Evolutionary conservation across 2,113 vertebrate species (phyloP).

Genomic region (Eleginops maclovinus): DNA sequence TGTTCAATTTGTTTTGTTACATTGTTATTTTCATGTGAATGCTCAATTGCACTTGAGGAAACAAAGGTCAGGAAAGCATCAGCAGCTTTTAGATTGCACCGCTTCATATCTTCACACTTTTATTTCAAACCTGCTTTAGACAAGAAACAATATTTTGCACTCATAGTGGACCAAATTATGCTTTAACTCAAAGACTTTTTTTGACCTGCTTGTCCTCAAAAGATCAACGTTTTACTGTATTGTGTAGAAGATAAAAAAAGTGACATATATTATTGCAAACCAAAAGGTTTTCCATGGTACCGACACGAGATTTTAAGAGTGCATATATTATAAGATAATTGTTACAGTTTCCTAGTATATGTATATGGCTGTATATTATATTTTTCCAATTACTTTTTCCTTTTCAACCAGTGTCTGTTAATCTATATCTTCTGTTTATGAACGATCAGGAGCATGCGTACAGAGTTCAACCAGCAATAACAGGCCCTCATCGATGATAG

Average conservation of each 20-base stretch:
- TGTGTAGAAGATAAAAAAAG: constrained; percentile 43
- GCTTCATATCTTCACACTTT: constrained; percentile 37
- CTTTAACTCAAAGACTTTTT: constrained; percentile 23
- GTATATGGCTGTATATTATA: constrained; percentile 23
- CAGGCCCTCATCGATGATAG: constrained; percentile 29
- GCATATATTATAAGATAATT: constrained; percentile 32
- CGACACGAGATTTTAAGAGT: constrained; percentile 14
- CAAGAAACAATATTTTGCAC: neutral
- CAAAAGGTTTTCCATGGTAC: constrained; percentile 43
- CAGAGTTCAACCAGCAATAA: constrained; percentile 71
- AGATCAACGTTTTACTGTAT: constrained; percentile 64
- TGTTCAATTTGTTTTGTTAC: constrained; percentile 45
- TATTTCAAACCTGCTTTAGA: constrained; percentile 28
- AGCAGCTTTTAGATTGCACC: constrained; percentile 15
- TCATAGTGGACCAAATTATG: constrained; percentile 50
- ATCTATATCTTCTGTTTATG: constrained; percentile 42
- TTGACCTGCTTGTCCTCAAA: constrained; percentile 54
- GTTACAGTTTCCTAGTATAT: constrained; percentile 22
- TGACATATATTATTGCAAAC: constrained; percentile 47
- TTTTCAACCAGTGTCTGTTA: constrained; percentile 42
- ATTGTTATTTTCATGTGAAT: constrained; percentile 47
- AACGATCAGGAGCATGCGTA: constrained; percentile 36
- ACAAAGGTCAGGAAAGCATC: constrained; percentile 53
- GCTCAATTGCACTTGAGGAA: constrained; percentile 71
- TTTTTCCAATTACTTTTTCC: constrained; percentile 37